phyloP scores from a whole-genome alignment of 1,140 invertebrate genomes.

The Apocrypta bakeri region DNA sequence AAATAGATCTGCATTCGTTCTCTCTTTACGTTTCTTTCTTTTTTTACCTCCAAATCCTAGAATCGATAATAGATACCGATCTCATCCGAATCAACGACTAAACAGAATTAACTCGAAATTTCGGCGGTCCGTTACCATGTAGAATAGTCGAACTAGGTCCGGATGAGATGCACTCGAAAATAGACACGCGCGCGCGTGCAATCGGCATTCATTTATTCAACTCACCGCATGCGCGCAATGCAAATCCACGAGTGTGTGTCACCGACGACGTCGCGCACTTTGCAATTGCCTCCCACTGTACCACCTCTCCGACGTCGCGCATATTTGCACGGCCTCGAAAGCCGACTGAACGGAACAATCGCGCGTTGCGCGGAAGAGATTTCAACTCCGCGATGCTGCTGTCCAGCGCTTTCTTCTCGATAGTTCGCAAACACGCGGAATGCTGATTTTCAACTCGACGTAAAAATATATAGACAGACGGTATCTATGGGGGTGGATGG shows the following conservation, averaged over 20 bases:
- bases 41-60: too few relatives aligned
- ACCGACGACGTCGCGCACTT: conserved; percentile 17
- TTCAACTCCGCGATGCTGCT: not conserved
- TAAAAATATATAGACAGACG: too few relatives aligned
- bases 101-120: too few relatives aligned
- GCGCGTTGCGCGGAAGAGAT: not conserved
- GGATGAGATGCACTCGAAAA: not conserved
- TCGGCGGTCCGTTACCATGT: not conserved
- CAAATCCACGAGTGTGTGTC: not conserved
- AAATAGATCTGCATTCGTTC: too few relatives aligned
- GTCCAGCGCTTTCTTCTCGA: too few relatives aligned
- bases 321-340: conserved; percentile 31
- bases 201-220: conserved; percentile 53
- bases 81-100: not conserved
- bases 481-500: too few relatives aligned
- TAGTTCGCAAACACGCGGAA: too few relatives aligned
- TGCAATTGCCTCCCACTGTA: conserved; percentile 45
- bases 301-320: not conserved
- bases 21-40: too few relatives aligned
- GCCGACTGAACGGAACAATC: conserved; percentile 25
- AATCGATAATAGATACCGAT: not conserved
- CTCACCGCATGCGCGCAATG: conserved; percentile 11
- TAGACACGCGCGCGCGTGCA: not conserved
- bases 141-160: not conserved
- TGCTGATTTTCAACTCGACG: too few relatives aligned